Base-by-base conservation (phyloP, 37 sponge, comb jelly and placozoan genomes). In the Oscarella lobularis region DNA sequence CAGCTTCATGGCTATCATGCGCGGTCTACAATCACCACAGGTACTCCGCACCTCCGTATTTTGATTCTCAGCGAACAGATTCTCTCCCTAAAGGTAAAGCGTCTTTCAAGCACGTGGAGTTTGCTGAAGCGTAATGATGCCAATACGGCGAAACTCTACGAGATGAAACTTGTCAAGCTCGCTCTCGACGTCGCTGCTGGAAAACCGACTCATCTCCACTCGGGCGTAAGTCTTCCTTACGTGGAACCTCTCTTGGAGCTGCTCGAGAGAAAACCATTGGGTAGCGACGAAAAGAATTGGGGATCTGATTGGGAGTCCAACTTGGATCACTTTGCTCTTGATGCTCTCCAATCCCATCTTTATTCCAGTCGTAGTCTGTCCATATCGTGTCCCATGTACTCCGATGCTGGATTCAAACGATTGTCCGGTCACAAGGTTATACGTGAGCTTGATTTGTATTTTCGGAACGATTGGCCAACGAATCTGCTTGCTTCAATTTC, bases 1-100 rank as follows among this genome's bases (percentile, higher is more conserved):
- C 29, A 14, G 71, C 29, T 68, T 68, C 71, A 68, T 14, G 71
- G 71, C 71, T 34, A 34, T 68, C 6, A 68, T 68, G 71, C 71
- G 71, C 6, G 71, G 71, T 4, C 71, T 68, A 34, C n/a, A 14
- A 4, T n/a, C 4, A n/a, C 71, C 71, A 14, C 71, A 14, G 6
- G 71, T 68, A 14, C 60, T 9, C 60, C 60, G 60, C 60, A n/a
- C n/a, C n/a, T n/a, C n/a, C n/a, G n/a, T n/a, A n/a, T n/a, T n/a
- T n/a, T n/a, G n/a, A n/a, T n/a, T n/a, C n/a, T 48, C 14, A 27
- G 60, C 20, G 60, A 48, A 48, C 14, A 27, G 60, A 27, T 27
- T 48, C 60, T 48, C 20, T 48, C 9, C 60, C 60, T 48, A 20
- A 27, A 48, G 60, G 60, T 48, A 20, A 20, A 27, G 20, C 60